Evolutionary conservation across 2,113 vertebrate genomes (phyloP), one percentile per base, ranked within the genome.

Genomic region (Hydropotes inermis): DNA sequence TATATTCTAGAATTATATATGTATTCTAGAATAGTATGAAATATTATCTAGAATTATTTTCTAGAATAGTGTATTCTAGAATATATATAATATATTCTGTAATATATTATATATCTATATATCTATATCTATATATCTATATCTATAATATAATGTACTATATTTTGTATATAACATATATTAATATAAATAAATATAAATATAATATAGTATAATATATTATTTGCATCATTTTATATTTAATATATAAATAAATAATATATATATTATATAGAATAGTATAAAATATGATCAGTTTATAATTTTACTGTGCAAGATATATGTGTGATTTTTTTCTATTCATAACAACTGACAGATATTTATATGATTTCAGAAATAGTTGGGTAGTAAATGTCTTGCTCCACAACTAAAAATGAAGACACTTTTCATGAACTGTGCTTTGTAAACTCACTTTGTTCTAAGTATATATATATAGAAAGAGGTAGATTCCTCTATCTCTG

Each of bases 401-500:
- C 10, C 16, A 78, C 8, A 23, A 5, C 4, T 61, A n/a, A 84
- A 8, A 60, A 93, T 0, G 2, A 60, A 36, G 43, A 36, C 2
- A 30, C 14, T 70, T 64, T 70, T 28, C 30, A 30, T 23, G 5
- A 54, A 5, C 5, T 12, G 3, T 28, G 15, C 7, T 94, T 67
- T 27, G 54, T 43, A 93, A 93, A 60, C 19, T 83, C 23, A 43
- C 10, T 83, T 78, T 12, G 33, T 39, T 50, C 27, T 85, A 36
- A 61, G 12, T 21, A 7, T n/a, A 50, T 19, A 6, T n/a, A 36
- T 3, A 25, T 0, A 39, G 1, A 1, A 82, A 86, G 7, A 10
- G 47, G 0, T 2, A 55, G 7, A 36, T 52, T 4, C 1, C 1
- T 28, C 5, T 16, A 1, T 28, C 14, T 27, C 15, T 60, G 14